Percentiles rank a stretch among this genome's conserved stretches.
phyloP scores from a whole-genome alignment of 64 coral and sea anemone species.

The Porites lutea region DNA sequence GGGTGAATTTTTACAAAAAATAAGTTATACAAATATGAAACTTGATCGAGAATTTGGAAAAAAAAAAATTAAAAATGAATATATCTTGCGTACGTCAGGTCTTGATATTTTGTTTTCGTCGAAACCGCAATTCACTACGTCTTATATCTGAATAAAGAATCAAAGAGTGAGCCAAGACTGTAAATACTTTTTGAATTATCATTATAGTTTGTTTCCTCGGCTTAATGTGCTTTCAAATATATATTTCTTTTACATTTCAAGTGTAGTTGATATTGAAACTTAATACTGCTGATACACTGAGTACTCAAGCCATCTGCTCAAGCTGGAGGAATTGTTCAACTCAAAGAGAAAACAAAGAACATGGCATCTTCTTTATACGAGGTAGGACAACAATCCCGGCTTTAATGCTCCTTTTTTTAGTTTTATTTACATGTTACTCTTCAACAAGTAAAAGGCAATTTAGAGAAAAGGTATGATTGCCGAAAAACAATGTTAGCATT shows the following conservation, averaged over 20 bases:
- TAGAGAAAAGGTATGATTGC: too few species aligned
- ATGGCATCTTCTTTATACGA: constrained; percentile 35
- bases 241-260: background rate
- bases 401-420: too few species aligned
- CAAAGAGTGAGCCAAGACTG: background rate
- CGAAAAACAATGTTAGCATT: too few species aligned
- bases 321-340: background rate
- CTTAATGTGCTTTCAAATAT: background rate
- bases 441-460: too few species aligned
- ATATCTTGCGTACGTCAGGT: background rate
- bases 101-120: background rate
- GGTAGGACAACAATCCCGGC: background rate
- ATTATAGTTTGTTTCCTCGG: background rate
- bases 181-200: background rate
- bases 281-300: background rate
- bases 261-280: background rate
- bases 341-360: background rate
- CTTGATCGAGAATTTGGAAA: background rate
- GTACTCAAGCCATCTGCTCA: constrained; percentile 20
- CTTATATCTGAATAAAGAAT: background rate
- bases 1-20: background rate
- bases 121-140: constrained; percentile 27
- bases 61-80: background rate
- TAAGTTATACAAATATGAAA: constrained; percentile 1
- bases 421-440: too few species aligned